phyloP scores from a whole-genome alignment of 1,140 invertebrate genomes.

The Tetragnatha versicolor region DNA sequence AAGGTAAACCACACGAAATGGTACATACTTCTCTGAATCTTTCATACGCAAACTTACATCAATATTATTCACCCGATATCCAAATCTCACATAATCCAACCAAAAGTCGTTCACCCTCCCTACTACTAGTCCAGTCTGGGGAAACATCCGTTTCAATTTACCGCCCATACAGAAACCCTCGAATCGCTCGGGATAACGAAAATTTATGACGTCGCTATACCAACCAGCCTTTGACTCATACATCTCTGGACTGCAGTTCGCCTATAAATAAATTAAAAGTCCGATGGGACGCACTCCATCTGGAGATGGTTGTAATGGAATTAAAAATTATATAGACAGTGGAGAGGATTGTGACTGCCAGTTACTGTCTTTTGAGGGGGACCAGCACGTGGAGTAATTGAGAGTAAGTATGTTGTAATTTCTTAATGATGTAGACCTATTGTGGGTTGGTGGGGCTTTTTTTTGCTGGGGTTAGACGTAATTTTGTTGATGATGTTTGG shows the following conservation, averaged over 20 bases:
- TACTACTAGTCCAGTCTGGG: conserved; percentile 2
- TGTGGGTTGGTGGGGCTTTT: no score
- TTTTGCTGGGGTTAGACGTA: no score
- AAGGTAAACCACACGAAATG: no score
- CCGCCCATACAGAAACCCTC: conserved; percentile 11
- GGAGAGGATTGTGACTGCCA: not conserved
- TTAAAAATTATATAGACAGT: conserved; percentile 8
- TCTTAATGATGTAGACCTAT: not conserved
- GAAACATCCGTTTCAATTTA: conserved; percentile 46
- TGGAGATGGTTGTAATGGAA: conserved; percentile 5
- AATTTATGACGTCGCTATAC: conserved; percentile 20
- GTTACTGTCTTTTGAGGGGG: not conserved
- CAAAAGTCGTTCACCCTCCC: no score
- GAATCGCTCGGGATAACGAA: conserved; percentile 22
- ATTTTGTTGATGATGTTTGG: no score
- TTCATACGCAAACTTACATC: no score
- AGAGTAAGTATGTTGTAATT: not conserved
- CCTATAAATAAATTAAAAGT: conserved; percentile 29
- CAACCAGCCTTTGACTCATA: conserved; percentile 21
- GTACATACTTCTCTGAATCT: no score
- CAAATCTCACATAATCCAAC: not conserved
- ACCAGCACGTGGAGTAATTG: not conserved
- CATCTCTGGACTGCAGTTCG: not conserved
- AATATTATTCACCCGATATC: not conserved
- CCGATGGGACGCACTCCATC: conserved; percentile 17